These are phyloP conservation scores for Phytoseiulus persimilis DNA, from an alignment of 2,888 invertebrate genomes.

Conservation along the genomic window DNA sequence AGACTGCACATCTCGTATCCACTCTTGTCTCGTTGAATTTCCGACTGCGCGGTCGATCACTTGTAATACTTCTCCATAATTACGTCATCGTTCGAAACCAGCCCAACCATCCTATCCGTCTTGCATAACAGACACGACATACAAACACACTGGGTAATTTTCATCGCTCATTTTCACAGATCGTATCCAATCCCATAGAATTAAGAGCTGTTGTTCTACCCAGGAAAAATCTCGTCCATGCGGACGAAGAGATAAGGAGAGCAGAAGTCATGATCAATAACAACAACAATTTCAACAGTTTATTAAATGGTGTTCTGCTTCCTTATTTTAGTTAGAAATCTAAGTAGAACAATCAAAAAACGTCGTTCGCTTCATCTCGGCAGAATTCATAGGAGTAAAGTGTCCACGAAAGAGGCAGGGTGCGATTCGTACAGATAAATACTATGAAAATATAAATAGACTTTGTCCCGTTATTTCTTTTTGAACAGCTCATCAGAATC, in stretches of 20 bases:
- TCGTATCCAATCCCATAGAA: not conserved
- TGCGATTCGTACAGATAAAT: not conserved
- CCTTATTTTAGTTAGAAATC: not conserved
- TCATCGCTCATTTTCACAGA: not conserved
- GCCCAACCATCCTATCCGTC: not conserved
- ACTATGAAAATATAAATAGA: not conserved
- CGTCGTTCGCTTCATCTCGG: not conserved
- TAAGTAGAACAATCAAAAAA: too few relatives aligned
- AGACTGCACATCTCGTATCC: not conserved
- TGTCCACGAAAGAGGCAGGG: not conserved
- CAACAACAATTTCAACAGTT: not conserved
- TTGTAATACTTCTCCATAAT: not conserved
- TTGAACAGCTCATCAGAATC: conserved; percentile 26
- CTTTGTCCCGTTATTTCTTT: not conserved
- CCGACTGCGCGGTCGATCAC: not conserved
- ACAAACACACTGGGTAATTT: not conserved
- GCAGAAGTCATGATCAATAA: not conserved
- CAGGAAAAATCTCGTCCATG: not conserved
- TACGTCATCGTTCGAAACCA: not conserved
- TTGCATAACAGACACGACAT: not conserved
- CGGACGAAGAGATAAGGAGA: not conserved
- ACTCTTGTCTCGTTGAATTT: not conserved
- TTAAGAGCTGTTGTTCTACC: not conserved
- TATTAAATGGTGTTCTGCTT: not conserved
- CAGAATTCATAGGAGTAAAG: not conserved